Conservation (phyloP, 2,888 invertebrate species). For the Perizoma affinitatum region DNA sequence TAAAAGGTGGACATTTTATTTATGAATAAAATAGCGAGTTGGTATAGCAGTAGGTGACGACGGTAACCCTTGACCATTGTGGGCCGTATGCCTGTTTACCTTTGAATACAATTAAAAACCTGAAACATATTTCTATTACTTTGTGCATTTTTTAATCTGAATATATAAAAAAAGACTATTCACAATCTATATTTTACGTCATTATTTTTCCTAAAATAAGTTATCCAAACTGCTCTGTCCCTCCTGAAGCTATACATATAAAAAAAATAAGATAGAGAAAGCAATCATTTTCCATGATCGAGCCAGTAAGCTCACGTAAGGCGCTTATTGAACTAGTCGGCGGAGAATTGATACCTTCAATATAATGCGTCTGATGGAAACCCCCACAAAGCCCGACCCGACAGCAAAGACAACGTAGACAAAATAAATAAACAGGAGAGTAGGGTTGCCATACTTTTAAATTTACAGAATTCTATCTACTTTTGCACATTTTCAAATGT, state of each 20-base stretch:
- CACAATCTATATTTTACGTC: no score
- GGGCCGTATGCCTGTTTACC: no score
- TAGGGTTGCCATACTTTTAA: conserved; percentile 42
- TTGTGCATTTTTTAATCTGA: no score
- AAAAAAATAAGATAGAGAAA: conserved; percentile 22
- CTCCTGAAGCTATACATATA: conserved; percentile 8
- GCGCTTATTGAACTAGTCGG: conserved; percentile 43
- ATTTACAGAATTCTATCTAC: not conserved
- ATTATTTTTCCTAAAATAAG: no score
- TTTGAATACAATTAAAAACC: no score
- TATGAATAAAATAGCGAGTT: no score
- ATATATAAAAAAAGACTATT: no score
- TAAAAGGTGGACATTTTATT: no score
- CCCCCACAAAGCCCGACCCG: conserved; percentile 74
- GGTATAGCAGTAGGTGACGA: no score
- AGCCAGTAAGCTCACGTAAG: conserved; percentile 33
- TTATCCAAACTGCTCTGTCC: not conserved
- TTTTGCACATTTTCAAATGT: no score
- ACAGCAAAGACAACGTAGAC: conserved; percentile 79
- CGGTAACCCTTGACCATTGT: no score
- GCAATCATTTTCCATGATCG: conserved; percentile 32
- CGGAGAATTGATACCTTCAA: conserved; percentile 75
- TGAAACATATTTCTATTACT: no score
- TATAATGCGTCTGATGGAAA: conserved; percentile 74
- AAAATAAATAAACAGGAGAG: conserved; percentile 75